These are phyloP conservation scores for Pocota personata DNA, from an alignment of 2,888 invertebrate genomes.

Conservation along the genomic window DNA sequence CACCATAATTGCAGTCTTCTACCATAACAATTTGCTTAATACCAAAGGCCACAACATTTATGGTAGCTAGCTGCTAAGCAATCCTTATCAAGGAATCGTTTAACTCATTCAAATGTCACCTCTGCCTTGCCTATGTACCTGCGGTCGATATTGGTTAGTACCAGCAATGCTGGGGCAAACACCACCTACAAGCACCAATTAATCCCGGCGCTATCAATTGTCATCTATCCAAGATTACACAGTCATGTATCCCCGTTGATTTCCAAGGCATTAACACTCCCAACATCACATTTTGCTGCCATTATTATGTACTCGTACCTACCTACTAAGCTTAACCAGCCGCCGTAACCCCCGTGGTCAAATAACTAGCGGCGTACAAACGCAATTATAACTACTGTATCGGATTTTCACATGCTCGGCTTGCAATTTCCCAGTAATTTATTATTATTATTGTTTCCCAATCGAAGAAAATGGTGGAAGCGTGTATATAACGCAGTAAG, in stretches of 20 bases:
- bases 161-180: neutral
- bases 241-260: constrained; percentile 6
- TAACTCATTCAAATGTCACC: neutral
- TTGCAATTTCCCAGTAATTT: constrained; percentile 55
- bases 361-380: constrained; percentile 31
- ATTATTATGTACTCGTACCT: neutral
- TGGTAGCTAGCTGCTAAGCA: neutral
- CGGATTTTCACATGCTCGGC: constrained; percentile 52
- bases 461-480: constrained; percentile 37
- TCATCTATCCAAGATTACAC: neutral
- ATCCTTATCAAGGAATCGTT: neutral
- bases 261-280: constrained; percentile 27
- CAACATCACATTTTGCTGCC: neutral
- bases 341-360: constrained; percentile 9
- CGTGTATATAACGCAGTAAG: neutral
- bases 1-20: neutral
- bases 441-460: constrained; percentile 53
- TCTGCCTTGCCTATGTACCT: neutral
- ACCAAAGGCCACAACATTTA: neutral
- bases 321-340: neutral
- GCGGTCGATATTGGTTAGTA: neutral
- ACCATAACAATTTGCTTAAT: neutral
- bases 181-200: constrained; percentile 25
- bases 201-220: constrained; percentile 10
- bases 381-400: constrained; percentile 44